Base-by-base conservation (phyloP, 2,888 invertebrate genomes). In the Catonia carolina region DNA sequence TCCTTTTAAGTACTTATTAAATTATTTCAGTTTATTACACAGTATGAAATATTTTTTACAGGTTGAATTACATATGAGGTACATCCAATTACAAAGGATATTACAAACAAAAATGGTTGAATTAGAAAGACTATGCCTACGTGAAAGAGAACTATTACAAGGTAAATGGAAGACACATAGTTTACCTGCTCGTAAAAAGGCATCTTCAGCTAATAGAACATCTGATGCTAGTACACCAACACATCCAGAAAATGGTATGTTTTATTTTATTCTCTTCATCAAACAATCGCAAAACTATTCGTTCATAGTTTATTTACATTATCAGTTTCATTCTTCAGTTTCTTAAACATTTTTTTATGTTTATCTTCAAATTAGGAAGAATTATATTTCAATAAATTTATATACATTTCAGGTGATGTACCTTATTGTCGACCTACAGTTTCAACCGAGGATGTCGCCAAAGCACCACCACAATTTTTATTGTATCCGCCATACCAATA, bases 151-250 rank as follows among this genome's bases (percentile, higher is more conserved):
- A 68, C 78, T 93, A 10, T 75, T 89, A 42, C 86, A 89, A 74
- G 84, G 87, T 18, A 88, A 89, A 71, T 90, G 90, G 90, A 91
- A 90, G 74, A 91, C 90, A 0, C 91, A 90, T 70, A 90, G 89
- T 69, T 74, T 91, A 62, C 91, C 91, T 12, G 90, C 90, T 1
- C 79, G 90, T 59, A 90, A 90, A 70, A 86, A 89, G 73, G 83
- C 85, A 27, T 79, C 78, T 57, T 68, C 67, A 69, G 72, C 79
- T 2, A 80, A 79, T 36, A 78, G 78, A 20, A 73, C 74, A 10
- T 75, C 75, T 62, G 68, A 67, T 3, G 71, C 69, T 47, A 65
- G 73, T 12, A 73, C 73, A 55, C 60, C 59, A 12, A 52, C 49
- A 71, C 67, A 61, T 65, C 68, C n/a, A 22, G 64, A 64, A 48